Evolutionary conservation across 2,888 invertebrate genomes (phyloP).

Genomic region (Cylloceria caligata): DNA sequence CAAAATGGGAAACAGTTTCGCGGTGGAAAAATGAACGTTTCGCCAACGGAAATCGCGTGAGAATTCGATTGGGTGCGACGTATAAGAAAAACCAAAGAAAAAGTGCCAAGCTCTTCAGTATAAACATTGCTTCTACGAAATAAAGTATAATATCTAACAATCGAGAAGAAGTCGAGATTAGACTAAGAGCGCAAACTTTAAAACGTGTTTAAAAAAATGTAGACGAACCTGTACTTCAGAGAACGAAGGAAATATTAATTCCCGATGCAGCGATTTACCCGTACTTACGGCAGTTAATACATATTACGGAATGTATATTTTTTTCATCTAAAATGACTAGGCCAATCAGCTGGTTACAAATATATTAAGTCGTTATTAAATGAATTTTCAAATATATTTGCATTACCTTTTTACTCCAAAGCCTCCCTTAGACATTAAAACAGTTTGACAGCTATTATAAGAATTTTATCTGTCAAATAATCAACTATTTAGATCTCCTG

Average conservation of each 20-base stretch:
- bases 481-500: too few species aligned
- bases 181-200: neutral
- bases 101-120: conserved; percentile 34
- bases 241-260: conserved; percentile 13
- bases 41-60: conserved; percentile 69
- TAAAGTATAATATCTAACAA: neutral
- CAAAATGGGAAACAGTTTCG: conserved; percentile 77
- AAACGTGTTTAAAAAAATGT: conserved; percentile 20
- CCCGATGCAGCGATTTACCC: conserved; percentile 63
- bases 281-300: conserved; percentile 73
- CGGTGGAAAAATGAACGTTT: conserved; percentile 76
- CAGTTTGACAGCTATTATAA: neutral
- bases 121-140: conserved; percentile 34
- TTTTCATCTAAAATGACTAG: conserved; percentile 46
- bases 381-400: conserved; percentile 38
- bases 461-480: neutral
- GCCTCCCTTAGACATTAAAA: neutral
- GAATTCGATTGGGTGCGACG: neutral
- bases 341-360: neutral
- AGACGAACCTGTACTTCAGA: conserved; percentile 6
- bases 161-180: neutral
- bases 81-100: conserved; percentile 50
- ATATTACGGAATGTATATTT: conserved; percentile 67
- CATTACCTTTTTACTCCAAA: neutral
- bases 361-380: conserved; percentile 47